These are phyloP conservation scores for Torymus auratus DNA, from an alignment of 2,888 invertebrate species.

Conservation along the genomic window DNA sequence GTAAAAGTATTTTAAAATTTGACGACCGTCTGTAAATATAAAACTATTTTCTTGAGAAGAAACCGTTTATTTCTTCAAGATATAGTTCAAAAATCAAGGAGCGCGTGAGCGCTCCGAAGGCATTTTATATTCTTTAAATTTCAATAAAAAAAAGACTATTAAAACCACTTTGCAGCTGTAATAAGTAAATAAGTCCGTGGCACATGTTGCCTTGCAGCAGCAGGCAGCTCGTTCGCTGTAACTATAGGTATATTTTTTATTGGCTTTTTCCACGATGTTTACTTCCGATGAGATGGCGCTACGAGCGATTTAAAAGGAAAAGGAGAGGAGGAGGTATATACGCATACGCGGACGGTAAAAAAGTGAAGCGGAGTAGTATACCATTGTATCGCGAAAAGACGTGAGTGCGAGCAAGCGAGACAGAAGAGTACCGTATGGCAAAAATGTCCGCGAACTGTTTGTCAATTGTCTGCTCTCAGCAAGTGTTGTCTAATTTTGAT, in stretches of 20 bases:
- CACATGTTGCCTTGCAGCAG: no score
- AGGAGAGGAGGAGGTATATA: slow-evolving; percentile 6
- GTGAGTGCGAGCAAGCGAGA: not conserved
- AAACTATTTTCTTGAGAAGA: no score
- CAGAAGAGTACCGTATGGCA: slow-evolving; percentile 55
- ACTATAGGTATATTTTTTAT: not conserved
- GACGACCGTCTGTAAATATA: no score
- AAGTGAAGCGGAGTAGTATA: slow-evolving; percentile 9
- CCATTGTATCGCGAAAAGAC: slow-evolving; percentile 5
- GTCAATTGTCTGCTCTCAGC: slow-evolving; percentile 9
- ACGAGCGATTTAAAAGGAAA: slow-evolving; percentile 26
- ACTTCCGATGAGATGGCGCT: slow-evolving; percentile 50
- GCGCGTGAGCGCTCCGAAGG: no score
- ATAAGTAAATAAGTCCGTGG: no score
- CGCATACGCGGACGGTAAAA: not conserved
- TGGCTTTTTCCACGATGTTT: slow-evolving; percentile 19
- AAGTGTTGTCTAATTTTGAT: not conserved
- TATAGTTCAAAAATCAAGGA: no score
- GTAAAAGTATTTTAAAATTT: no score
- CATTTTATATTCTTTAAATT: no score
- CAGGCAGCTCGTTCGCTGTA: no score
- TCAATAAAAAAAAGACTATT: no score
- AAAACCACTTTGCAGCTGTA: no score
- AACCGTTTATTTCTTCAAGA: no score
- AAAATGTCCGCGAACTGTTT: slow-evolving; percentile 46